Evolutionary conservation across 2,797 vertebrate species (phyloP).

Genomic region (Octomys mimax): DNA sequence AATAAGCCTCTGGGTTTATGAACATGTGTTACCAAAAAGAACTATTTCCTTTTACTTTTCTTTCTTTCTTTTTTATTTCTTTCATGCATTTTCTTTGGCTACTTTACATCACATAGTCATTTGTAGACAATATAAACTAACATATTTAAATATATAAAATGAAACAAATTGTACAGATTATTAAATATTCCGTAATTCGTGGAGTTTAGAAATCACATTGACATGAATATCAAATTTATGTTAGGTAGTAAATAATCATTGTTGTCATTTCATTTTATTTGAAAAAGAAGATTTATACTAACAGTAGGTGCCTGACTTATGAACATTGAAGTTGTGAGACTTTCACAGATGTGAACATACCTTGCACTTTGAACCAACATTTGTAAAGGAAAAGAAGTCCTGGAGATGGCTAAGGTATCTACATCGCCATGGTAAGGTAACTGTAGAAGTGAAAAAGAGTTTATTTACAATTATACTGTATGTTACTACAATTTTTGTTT

Average conservation of each 20-base stretch:
- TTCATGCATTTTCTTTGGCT: neutral
- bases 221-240: neutral
- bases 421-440: neutral
- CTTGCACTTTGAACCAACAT: neutral
- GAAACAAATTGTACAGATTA: neutral
- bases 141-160: neutral
- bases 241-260: neutral
- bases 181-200: neutral
- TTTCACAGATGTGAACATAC: neutral
- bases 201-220: neutral
- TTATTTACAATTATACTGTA: too few relatives aligned
- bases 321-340: neutral
- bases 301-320: neutral
- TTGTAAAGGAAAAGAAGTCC: neutral
- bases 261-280: neutral
- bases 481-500: too few relatives aligned
- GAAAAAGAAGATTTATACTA: neutral
- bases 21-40: neutral
- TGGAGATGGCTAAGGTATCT: neutral
- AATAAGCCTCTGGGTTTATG: neutral
- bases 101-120: neutral
- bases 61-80: neutral
- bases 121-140: neutral
- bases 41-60: neutral
- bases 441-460: neutral